A percentile compares a stretch with the other conserved stretches of the same genome.
Conservation (phyloP, 2,113 vertebrate genomes). For the Mormoops blainvillei region DNA sequence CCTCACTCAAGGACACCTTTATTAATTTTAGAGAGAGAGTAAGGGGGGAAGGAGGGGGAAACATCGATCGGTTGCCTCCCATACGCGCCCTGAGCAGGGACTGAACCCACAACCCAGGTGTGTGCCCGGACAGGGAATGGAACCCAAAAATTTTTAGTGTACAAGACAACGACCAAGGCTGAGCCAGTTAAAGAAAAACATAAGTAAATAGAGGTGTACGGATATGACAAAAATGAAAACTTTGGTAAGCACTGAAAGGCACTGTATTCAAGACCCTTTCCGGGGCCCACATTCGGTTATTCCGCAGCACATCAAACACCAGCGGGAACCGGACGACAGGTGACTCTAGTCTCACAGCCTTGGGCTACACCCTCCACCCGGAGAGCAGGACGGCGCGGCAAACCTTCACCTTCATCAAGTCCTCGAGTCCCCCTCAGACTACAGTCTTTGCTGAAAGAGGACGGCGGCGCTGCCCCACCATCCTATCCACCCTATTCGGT, state of each 20-base stretch:
- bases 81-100: no score
- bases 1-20: no score
- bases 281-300: no score
- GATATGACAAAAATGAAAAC: background rate
- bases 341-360: background rate
- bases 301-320: background rate
- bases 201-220: background rate
- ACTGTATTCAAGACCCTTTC: background rate
- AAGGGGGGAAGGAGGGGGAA: no score
- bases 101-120: no score
- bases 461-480: fast-evolving
- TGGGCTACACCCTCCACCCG: fast-evolving
- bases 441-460: background rate
- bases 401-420: background rate
- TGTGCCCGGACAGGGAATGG: no score
- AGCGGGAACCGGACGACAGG: background rate
- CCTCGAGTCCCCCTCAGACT: background rate
- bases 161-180: no score
- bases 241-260: background rate
- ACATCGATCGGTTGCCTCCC: no score
- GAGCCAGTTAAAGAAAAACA: background rate
- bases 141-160: no score
- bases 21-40: no score
- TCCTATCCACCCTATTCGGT: fast-evolving
- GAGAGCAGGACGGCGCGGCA: background rate